Conservation (phyloP, 2,888 invertebrate genomes). For the Oscheius myriophilus region DNA sequence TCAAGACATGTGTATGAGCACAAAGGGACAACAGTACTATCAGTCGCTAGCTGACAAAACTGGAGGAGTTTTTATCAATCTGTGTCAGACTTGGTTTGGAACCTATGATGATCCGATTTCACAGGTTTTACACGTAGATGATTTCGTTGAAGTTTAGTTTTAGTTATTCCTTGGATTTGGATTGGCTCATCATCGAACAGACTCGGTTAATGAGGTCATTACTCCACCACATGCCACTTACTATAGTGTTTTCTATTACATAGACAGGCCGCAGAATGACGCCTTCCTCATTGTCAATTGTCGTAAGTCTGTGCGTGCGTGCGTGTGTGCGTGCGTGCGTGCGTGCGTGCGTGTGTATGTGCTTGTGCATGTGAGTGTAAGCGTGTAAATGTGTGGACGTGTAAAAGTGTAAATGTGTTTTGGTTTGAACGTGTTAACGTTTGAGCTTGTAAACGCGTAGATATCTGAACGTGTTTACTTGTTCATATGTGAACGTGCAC, state of each 20-base stretch:
- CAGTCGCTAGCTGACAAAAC: constrained; percentile 36
- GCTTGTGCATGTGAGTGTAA: no score
- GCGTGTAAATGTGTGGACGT: no score
- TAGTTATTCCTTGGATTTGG: constrained; percentile 15
- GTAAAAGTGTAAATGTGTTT: no score
- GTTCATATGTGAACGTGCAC: no score
- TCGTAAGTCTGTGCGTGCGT: constrained; percentile 5
- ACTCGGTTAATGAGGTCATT: constrained; percentile 1
- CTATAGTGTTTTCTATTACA: background rate
- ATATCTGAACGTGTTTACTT: no score
- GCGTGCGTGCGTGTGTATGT: no score
- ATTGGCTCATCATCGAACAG: constrained; percentile 14
- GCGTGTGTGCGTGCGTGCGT: no score
- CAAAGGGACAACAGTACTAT: constrained; percentile 27
- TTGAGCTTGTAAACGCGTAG: no score
- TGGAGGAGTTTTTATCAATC: constrained; percentile 48
- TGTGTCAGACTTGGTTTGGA: constrained; percentile 30
- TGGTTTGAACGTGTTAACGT: no score
- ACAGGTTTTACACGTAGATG: no score
- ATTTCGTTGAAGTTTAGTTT: no score
- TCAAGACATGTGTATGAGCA: constrained; percentile 17
- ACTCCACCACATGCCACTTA: background rate
- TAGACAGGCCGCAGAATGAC: constrained; percentile 17
- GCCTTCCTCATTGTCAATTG: constrained; percentile 21
- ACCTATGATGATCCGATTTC: constrained; percentile 5